These are phyloP conservation scores for Eupsilia transversa DNA, from an alignment of 2,888 invertebrate species.

Conservation along the genomic window DNA sequence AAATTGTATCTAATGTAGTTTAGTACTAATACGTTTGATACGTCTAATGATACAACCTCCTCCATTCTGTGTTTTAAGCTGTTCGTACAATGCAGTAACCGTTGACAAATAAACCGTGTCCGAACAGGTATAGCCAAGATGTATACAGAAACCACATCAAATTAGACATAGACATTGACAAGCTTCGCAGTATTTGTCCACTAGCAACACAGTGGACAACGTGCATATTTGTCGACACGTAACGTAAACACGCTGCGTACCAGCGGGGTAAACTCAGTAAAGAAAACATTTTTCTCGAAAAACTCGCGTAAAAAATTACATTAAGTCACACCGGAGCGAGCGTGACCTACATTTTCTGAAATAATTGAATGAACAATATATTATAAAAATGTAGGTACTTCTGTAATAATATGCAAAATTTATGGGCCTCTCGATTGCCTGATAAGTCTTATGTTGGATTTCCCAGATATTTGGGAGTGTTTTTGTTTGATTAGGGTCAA, in stretches of 20 bases:
- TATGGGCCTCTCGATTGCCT: background rate
- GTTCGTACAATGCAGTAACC: background rate
- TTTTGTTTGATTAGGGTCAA: background rate
- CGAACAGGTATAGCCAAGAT: slow-evolving; percentile 5
- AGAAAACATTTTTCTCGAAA: slow-evolving; percentile 38
- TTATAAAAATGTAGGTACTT: slow-evolving; percentile 23
- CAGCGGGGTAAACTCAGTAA: background rate
- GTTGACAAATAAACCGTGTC: slow-evolving; percentile 18
- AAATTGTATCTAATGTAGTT: background rate
- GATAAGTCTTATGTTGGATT: too few relatives aligned
- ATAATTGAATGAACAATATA: slow-evolving; percentile 45
- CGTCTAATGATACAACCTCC: background rate
- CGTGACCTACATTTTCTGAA: slow-evolving; percentile 31
- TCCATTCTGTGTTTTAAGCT: background rate
- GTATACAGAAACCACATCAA: slow-evolving; percentile 34
- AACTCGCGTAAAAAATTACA: slow-evolving; percentile 39
- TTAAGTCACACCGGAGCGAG: slow-evolving; percentile 16
- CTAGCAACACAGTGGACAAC: slow-evolving; percentile 6
- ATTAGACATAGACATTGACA: slow-evolving; percentile 17
- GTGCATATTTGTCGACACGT: slow-evolving; percentile 30
- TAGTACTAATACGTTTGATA: background rate
- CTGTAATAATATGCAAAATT: slow-evolving; percentile 5
- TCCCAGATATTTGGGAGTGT: too few relatives aligned
- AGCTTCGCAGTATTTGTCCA: slow-evolving; percentile 31
- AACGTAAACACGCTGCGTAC: slow-evolving; percentile 10